Conservation (phyloP, 2,113 vertebrate species). For the Petrocephalus zakoni region DNA sequence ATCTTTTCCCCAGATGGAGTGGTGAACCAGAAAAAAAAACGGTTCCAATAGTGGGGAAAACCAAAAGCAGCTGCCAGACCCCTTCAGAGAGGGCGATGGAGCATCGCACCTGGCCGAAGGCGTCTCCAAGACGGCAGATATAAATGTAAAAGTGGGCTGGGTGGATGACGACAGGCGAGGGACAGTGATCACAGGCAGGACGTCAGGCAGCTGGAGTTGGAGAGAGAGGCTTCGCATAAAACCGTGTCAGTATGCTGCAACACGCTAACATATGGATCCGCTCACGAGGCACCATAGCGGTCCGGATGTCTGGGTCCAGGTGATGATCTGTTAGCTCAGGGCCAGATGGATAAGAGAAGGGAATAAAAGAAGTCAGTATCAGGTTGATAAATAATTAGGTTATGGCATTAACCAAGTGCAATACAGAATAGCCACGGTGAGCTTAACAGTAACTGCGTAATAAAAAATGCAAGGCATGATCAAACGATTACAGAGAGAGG, state of each 20-base stretch:
- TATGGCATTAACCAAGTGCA: neutral
- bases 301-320: neutral
- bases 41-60: neutral
- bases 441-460: neutral
- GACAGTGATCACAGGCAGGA: neutral
- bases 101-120: neutral
- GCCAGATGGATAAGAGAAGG: neutral
- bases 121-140: neutral
- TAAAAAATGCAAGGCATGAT: neutral
- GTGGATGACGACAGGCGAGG: neutral
- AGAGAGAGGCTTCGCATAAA: neutral
- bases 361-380: neutral
- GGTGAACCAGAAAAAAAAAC: neutral
- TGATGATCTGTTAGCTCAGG: neutral
- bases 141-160: neutral
- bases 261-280: neutral
- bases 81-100: neutral
- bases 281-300: neutral
- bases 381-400: neutral
- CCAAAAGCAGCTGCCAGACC: neutral
- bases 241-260: neutral
- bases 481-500: neutral
- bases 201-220: neutral
- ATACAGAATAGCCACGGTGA: neutral
- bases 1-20: neutral